Base-by-base conservation (phyloP, 2,797 vertebrate species). In the Setipinna tenuifilis region DNA sequence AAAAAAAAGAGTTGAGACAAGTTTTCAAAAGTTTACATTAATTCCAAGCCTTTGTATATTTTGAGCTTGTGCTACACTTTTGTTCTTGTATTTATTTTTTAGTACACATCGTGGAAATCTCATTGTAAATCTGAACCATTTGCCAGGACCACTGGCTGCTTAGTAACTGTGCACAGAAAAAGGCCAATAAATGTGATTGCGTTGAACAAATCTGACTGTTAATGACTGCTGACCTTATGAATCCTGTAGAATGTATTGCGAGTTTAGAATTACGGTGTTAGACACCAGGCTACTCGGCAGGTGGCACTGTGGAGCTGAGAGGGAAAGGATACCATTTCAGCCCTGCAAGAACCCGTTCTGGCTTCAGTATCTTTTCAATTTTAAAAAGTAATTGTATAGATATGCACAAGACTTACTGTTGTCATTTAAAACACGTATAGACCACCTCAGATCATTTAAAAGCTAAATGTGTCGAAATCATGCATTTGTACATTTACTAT, bases 101-200 rank as follows among this genome's bases (percentile, higher is more conserved):
- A 95, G 96, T 97, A 96, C 97, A 96, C 97, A 96, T 95, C 91
- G 97, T 98, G 97, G 96, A 95, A 96, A 96, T 95, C 96, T 95
- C 97, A 97, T 98, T 98, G 96, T 98, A 97, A 95, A 95, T 96
- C 96, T 93, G 94, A 97, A 95, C 97, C 96, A 96, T 96, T 96
- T 97, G 95, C 96, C 94, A 92, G 96, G 95, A 95, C 92, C 92
- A 95, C 96, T 95, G 95, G 96, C 96, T 97, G 96, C 95, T 97
- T 97, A 97, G 95, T 96, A 97, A 96, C 95, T 97, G 97, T 98
- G 97, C 97, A 97, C 97, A 98, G 95, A 97, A 97, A 59, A 96
- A 95, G 96, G 96, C 95, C 97, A 99, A 98, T 99, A 98, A 99
- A 98, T 95, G 96, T 98, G 97, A 98, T 95, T 98, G 97, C 96